phyloP scores from a whole-genome alignment of 2,797 vertebrate genomes.

The Neomorphus geoffroyi region DNA sequence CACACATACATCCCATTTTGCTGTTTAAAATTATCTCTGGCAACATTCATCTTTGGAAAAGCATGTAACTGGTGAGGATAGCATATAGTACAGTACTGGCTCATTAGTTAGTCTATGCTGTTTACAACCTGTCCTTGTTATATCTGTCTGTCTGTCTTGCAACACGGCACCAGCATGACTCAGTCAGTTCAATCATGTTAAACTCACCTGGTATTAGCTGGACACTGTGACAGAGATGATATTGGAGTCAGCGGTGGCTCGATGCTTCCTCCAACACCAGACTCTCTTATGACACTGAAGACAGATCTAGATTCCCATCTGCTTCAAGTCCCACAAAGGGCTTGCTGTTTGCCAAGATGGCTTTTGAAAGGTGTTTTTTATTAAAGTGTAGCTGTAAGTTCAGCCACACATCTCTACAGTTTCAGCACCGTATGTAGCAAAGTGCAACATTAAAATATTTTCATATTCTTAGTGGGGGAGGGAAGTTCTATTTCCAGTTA shows the following conservation, averaged over 20 bases:
- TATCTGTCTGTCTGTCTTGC: background rate
- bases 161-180: background rate
- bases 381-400: background rate
- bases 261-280: background rate
- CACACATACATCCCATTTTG: background rate
- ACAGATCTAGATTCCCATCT: background rate
- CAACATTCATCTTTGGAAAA: background rate
- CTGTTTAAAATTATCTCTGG: background rate
- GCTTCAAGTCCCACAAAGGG: background rate
- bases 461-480: background rate
- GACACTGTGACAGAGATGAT: background rate
- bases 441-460: background rate
- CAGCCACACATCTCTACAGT: background rate
- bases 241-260: background rate
- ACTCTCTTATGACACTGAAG: background rate
- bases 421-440: background rate
- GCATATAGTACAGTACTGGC: background rate
- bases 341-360: background rate
- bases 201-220: background rate
- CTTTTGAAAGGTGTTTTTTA: background rate
- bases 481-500: background rate
- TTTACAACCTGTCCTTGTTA: background rate
- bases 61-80: background rate
- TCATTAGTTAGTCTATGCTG: background rate
- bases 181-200: background rate